Base-by-base conservation (phyloP, 2,113 vertebrate species). In the Rousettus leschenaultii region DNA sequence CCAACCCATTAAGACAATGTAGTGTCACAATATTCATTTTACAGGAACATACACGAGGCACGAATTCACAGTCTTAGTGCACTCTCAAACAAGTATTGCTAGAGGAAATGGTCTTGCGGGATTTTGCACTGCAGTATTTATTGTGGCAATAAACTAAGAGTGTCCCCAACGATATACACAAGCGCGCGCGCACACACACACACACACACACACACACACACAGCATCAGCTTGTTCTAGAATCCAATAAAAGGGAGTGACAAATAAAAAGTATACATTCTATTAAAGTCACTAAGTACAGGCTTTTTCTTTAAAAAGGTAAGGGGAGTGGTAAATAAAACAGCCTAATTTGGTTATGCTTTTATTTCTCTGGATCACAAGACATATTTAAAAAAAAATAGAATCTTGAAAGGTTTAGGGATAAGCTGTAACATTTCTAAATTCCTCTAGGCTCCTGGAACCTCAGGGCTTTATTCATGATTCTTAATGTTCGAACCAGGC, bases 211-310 rank as follows among this genome's bases (percentile, higher is more conserved):
- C 59, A 12, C 18, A 21, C 63, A 51, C 51, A 59, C 51, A 66
- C 94, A 84, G 43, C 74, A 88, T 97, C 96, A 97, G 93, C 97
- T 95, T 66, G 79, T 97, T 96, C 75, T 96, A 93, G 79, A 95
- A 98, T 98, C 96, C 66, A 96, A 96, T 96, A 96, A 94, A 97
- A 97, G 26, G 10, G 74, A 95, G 66, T 78, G 92, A 97, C 83
- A 98, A 97, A 98, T 97, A 97, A 98, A 98, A 97, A 90, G 35
- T 90, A 98, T 90, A 97, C 30, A 88, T 96, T 97, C 98, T 97
- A 97, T 98, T 98, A 97, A 98, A 98, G 87, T 96, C 78, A 94
- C 93, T 79, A 82, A 91, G 26, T 89, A 96, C 70, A 97, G 88
- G 6, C 2, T 91, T 63, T 96, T n/a, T 43, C 86, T 91, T 68